These are phyloP conservation scores for Panthera uncia DNA, from an alignment of 2,113 vertebrate species.

Conservation along the genomic window DNA sequence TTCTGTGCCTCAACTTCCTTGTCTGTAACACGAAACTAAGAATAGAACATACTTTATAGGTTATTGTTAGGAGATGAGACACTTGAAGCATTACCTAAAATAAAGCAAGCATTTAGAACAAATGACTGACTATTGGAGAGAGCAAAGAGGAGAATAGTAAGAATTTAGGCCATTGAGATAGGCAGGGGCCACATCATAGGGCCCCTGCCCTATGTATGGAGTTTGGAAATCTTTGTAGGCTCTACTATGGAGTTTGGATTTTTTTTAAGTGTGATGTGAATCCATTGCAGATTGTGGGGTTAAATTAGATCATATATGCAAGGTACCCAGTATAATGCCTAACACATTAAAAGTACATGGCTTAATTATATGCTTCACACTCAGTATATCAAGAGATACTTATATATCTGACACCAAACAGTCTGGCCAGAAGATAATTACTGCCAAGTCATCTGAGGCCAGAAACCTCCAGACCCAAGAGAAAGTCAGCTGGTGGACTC, in stretches of 20 bases:
- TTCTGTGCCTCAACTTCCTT: neutral
- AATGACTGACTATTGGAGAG: neutral
- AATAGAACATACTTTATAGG: neutral
- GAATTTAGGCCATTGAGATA: neutral
- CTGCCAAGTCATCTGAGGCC: neutral
- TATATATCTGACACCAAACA: neutral
- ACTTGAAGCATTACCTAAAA: neutral
- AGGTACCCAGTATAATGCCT: neutral
- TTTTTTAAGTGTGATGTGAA: neutral
- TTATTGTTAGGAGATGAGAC: neutral
- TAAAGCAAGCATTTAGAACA: neutral
- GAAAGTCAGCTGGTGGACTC: neutral
- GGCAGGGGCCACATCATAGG: neutral
- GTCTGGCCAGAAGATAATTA: neutral
- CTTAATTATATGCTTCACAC: neutral
- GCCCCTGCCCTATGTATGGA: too few relatives aligned
- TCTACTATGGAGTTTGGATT: neutral
- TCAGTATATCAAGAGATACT: neutral
- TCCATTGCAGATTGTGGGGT: neutral
- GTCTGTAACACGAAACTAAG: neutral
- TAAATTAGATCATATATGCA: neutral
- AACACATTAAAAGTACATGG: neutral
- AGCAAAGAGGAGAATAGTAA: neutral
- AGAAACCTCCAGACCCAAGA: neutral
- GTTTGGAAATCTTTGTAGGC: neutral